phyloP scores from a whole-genome alignment of 2,113 vertebrate genomes.

The Erinaceus europaeus region DNA sequence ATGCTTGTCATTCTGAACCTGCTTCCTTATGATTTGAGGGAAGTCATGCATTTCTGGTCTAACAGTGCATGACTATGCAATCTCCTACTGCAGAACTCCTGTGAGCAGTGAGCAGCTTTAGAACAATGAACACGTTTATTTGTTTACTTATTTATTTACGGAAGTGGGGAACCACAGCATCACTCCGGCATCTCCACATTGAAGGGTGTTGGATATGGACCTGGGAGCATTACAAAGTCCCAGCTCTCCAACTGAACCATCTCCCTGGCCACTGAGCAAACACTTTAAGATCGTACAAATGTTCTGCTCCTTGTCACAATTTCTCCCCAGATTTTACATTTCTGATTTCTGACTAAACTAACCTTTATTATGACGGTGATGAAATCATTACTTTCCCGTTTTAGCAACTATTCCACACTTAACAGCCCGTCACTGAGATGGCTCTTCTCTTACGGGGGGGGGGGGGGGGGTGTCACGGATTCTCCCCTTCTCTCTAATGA shows the following conservation, averaged over 20 bases:
- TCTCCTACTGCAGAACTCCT: too few relatives aligned
- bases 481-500: background rate
- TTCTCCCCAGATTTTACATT: background rate
- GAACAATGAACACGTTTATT: too few relatives aligned
- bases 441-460: background rate
- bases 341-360: background rate
- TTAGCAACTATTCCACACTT: background rate
- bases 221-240: too few relatives aligned
- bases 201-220: too few relatives aligned
- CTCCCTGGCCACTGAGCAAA: background rate
- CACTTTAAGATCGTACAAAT: background rate
- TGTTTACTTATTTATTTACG: too few relatives aligned
- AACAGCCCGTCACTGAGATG: background rate
- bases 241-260: too few relatives aligned
- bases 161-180: too few relatives aligned
- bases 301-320: background rate
- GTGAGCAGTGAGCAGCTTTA: too few relatives aligned
- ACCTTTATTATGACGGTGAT: background rate
- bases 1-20: background rate
- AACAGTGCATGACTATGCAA: too few relatives aligned
- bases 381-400: slow-evolving; percentile 10
- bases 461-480: too few relatives aligned
- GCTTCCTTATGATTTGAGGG: background rate
- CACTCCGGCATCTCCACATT: too few relatives aligned
- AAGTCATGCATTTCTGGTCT: background rate